Evolutionary conservation across 2,797 vertebrate species (phyloP), one percentile per base, ranked within the genome.

Genomic region (Eospalax fontanierii): DNA sequence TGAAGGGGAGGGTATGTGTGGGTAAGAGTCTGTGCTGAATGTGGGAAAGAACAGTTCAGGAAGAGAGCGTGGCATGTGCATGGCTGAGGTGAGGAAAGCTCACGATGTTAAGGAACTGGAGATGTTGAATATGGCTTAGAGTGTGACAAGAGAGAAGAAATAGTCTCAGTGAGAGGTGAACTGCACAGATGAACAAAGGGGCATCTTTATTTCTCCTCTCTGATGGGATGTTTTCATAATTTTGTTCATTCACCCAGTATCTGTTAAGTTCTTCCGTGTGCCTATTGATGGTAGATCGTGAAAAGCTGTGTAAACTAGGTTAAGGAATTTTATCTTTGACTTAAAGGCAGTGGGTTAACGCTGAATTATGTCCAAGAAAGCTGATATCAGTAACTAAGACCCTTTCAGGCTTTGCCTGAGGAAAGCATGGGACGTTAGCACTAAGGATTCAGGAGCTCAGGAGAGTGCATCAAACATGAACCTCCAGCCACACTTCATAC

Each of bases 171-270:
- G 18, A 61, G 22, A 81, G n/a, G 86, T 70, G 68, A 93, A 54
- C 26, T 68, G 28, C 15, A n/a, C 8, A 40, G 22, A n/a, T 33
- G 38, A 70, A 18, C 50, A 75, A 85, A 63, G 22, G 26, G 1
- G 2, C 54, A 65, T 38, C 33, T 90, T 22, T 85, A 33, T 76
- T 83, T 79, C 65, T 91, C 26, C 15, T 75, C 38, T 59, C 40
- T 43, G 21, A 43, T 57, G 74, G 71, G 11, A 88, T 84, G 33
- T 26, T 91, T 66, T 68, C 80, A 83, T 61, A 9, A 33, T 66
- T 65, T 75, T 89, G 70, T 81, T 93, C 74, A 82, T 83, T 43
- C 71, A 83, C 71, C 16, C 83, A 78, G 63, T 63, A 90, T 63
- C 82, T 57, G 43, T 61, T 86, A 76, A 14, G 11, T 83, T 91